These are phyloP conservation scores for Aphelenchoides fujianensis DNA, from an alignment of 1,140 invertebrate species.

Conservation along the genomic window DNA sequence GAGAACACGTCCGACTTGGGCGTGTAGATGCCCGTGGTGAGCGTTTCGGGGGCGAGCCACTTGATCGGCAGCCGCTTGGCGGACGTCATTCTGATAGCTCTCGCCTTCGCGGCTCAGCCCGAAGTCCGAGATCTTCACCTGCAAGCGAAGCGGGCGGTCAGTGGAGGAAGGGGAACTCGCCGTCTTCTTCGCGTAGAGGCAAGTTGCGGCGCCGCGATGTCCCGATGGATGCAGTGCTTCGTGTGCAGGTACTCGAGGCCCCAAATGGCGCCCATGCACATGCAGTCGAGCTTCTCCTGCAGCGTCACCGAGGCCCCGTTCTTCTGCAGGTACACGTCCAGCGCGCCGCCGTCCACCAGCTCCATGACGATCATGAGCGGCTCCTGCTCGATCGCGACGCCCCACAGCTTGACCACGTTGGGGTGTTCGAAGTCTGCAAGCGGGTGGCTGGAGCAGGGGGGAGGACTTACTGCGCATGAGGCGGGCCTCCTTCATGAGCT, in stretches of 20 bases:
- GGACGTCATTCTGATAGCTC: conserved; percentile 64
- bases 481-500: conserved; percentile 33
- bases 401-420: conserved; percentile 40
- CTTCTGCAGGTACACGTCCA: conserved; percentile 27
- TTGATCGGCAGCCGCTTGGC: conserved; percentile 89
- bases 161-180: neutral
- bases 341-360: conserved; percentile 18
- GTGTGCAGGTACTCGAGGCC: conserved; percentile 91
- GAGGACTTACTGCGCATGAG: conserved; percentile 23
- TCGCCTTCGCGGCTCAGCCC: conserved; percentile 83
- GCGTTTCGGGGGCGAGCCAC: conserved; percentile 97
- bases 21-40: conserved; percentile 91
- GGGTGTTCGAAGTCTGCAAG: conserved; percentile 22
- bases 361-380: conserved; percentile 35
- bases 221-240: conserved; percentile 92
- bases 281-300: conserved; percentile 48
- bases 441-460: neutral
- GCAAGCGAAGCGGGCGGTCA: conserved; percentile 44
- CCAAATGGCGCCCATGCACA: conserved; percentile 84
- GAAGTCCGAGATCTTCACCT: conserved; percentile 96
- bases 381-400: conserved; percentile 33
- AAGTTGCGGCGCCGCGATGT: conserved; percentile 71
- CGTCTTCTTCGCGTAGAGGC: neutral
- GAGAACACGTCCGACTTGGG: conserved; percentile 99
- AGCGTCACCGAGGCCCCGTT: conserved; percentile 17